A percentile compares a stretch with the other conserved stretches of the same genome.
These are phyloP conservation scores for Endotricha flammealis DNA, from an alignment of 2,888 invertebrate species.

Conservation along the genomic window DNA sequence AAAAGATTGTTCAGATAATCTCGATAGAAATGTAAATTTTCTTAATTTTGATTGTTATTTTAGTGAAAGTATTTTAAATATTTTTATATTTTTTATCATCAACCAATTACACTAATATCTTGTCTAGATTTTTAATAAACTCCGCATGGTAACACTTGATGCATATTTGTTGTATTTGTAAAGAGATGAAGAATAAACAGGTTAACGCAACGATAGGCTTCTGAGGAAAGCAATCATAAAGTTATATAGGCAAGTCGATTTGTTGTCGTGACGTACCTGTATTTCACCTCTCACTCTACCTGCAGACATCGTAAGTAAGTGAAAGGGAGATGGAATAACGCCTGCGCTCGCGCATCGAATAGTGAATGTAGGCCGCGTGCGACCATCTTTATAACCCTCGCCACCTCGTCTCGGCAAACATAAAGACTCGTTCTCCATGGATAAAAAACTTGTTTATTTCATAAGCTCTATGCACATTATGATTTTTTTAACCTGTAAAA, in stretches of 20 bases:
- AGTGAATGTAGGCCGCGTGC: conserved; percentile 74
- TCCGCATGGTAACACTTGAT: too few relatives aligned
- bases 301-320: conserved; percentile 24
- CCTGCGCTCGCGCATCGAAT: conserved; percentile 62
- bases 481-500: conserved; percentile 4
- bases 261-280: conserved; percentile 44
- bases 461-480: conserved; percentile 1
- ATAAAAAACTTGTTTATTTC: conserved; percentile 8
- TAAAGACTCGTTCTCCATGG: conserved; percentile 55
- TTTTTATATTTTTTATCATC: too few relatives aligned
- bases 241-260: conserved; percentile 38
- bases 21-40: too few relatives aligned
- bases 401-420: conserved; percentile 54
- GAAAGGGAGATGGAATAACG: conserved; percentile 48
- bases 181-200: conserved; percentile 18
- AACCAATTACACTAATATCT: too few relatives aligned
- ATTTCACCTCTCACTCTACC: conserved; percentile 37
- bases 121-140: too few relatives aligned
- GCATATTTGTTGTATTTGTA: neutral
- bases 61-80: too few relatives aligned
- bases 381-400: conserved; percentile 72
- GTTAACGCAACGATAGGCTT: conserved; percentile 39
- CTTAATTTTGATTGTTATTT: too few relatives aligned
- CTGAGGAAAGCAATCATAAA: conserved; percentile 44
- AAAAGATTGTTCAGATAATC: too few relatives aligned